Evolutionary conservation across 2,888 invertebrate species (phyloP).

Genomic region (Neria commutata): DNA sequence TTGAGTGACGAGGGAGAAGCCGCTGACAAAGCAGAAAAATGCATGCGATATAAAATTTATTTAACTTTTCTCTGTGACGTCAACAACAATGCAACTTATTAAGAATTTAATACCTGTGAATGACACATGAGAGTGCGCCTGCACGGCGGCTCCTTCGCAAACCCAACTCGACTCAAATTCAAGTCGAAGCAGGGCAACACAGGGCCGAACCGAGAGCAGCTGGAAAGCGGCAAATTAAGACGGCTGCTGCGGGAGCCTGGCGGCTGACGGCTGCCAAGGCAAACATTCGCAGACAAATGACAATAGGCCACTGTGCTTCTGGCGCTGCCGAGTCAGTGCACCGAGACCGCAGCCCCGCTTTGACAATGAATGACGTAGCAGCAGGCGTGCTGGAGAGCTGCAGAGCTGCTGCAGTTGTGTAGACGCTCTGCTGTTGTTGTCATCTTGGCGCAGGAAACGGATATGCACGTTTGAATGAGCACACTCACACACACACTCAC

Average conservation of each 20-base stretch:
- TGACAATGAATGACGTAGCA: too few relatives aligned
- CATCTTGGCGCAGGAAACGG: neutral
- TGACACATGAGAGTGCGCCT: slow-evolving; percentile 50
- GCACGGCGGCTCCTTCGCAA: neutral
- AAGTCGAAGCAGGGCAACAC: neutral
- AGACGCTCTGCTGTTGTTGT: slow-evolving; percentile 1
- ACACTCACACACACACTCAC: too few relatives aligned
- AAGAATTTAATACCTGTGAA: slow-evolving; percentile 51
- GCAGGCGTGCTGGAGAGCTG: too few relatives aligned
- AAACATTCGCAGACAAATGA: neutral
- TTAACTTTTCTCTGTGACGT: slow-evolving; percentile 6
- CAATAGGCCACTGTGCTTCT: neutral
- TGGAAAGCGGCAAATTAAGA: neutral
- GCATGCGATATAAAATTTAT: slow-evolving; percentile 4
- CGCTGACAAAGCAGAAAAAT: neutral
- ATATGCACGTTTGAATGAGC: too few relatives aligned
- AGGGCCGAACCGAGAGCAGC: neutral
- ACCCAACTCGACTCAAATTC: neutral
- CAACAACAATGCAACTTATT: slow-evolving; percentile 32
- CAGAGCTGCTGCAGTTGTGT: neutral
- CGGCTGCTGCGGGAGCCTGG: neutral
- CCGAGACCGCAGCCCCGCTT: too few relatives aligned
- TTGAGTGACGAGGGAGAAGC: neutral
- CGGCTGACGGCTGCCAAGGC: neutral
- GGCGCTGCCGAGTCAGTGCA: neutral